Conservation (phyloP, 2,113 vertebrate genomes). For the Seriola aureovittata region DNA sequence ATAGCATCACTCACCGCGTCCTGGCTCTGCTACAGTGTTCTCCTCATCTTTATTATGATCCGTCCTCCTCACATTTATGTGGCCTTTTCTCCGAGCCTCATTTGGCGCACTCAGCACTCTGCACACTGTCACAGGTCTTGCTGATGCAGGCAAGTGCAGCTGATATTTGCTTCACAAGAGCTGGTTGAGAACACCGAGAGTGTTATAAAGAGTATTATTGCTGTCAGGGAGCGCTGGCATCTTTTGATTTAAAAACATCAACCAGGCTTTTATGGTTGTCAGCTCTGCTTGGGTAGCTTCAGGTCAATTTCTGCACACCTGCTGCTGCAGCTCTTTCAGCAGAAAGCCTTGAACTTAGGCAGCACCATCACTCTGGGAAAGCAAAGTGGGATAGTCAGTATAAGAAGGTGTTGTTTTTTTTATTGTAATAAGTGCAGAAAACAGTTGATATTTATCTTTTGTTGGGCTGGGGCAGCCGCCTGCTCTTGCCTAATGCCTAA, state of each 20-base stretch:
- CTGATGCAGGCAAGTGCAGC: conserved; percentile 22
- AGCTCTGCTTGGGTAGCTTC: not conserved
- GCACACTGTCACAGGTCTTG: not conserved
- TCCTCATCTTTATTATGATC: not conserved
- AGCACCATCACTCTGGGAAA: not conserved
- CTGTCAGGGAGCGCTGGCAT: conserved; percentile 5
- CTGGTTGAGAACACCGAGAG: not conserved
- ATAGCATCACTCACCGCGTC: not conserved
- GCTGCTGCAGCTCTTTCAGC: not conserved
- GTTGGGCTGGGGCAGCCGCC: not conserved
- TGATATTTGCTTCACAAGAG: conserved; percentile 3
- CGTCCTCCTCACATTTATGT: not conserved
- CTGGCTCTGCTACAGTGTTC: not conserved
- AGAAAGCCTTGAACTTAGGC: conserved; percentile 17
- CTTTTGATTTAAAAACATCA: conserved; percentile 28
- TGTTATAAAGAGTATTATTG: not conserved
- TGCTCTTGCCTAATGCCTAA: not conserved
- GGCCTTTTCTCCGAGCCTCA: not conserved
- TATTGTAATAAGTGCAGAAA: not conserved
- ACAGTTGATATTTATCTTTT: not conserved
- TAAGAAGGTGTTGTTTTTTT: not conserved
- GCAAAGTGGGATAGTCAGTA: not conserved
- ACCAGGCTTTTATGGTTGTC: conserved; percentile 4
- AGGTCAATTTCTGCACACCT: not conserved
- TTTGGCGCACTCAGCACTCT: conserved; percentile 24